Evolutionary conservation across 1,140 invertebrate genomes (phyloP).

Genomic region (Eciton burchellii): DNA sequence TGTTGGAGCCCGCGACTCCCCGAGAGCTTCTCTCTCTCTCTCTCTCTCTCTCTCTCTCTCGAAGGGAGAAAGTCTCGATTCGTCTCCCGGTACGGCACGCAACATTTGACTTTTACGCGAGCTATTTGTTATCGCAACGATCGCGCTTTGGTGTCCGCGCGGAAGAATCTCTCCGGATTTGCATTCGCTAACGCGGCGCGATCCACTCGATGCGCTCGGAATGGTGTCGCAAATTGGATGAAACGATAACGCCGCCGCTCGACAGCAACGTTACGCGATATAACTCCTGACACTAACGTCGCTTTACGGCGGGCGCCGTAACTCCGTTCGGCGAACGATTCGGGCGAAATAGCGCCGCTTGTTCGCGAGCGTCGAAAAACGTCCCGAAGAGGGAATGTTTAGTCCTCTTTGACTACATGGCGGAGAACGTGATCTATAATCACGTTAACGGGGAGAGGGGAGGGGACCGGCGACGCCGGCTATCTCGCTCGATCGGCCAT

Average conservation of each 20-base stretch:
- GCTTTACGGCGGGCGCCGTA: slow-evolving; percentile 54
- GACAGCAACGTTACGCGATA: slow-evolving; percentile 51
- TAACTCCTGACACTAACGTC: slow-evolving; percentile 57
- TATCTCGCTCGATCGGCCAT: slow-evolving; percentile 69
- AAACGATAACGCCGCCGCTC: slow-evolving; percentile 41
- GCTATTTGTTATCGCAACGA: slow-evolving; percentile 37
- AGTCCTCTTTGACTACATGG: slow-evolving; percentile 65
- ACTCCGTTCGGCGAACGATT: slow-evolving; percentile 56
- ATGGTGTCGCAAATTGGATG: slow-evolving; percentile 39
- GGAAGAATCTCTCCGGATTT: slow-evolving; percentile 51
- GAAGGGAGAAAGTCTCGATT: too few relatives aligned
- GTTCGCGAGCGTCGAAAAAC: too few relatives aligned
- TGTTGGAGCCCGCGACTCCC: not conserved
- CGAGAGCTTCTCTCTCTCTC: too few relatives aligned
- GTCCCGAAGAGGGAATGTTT: slow-evolving; percentile 52
- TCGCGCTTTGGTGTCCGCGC: slow-evolving; percentile 16
- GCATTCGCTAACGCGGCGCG: slow-evolving; percentile 52
- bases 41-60: too few relatives aligned
- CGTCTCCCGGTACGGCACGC: not conserved
- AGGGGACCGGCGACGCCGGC: slow-evolving; percentile 9
- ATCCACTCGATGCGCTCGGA: slow-evolving; percentile 40
- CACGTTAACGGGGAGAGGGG: slow-evolving; percentile 19
- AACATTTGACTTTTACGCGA: not conserved
- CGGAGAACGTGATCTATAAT: slow-evolving; percentile 8
- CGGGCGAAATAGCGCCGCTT: too few relatives aligned